A percentile compares a stretch with the other conserved stretches of the same genome.
These are phyloP conservation scores for Drosophila setifemur DNA, from an alignment of 1,140 invertebrate species.

Conservation along the genomic window DNA sequence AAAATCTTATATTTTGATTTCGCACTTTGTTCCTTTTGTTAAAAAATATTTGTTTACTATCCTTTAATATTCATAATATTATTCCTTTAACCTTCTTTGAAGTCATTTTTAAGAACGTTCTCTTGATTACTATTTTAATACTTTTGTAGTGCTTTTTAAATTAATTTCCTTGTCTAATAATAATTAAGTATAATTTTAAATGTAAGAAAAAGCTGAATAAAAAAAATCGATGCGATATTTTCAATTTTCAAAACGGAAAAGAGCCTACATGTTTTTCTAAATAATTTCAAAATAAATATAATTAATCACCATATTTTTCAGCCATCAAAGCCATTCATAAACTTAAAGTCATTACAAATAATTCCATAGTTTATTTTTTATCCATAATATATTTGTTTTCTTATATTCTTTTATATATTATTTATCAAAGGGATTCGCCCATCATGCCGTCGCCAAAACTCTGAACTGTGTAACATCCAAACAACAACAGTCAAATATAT, in stretches of 20 bases:
- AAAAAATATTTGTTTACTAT: background rate
- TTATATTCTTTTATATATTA: slow-evolving; percentile 69
- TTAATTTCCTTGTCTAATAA: slow-evolving; percentile 9
- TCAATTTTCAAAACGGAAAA: slow-evolving; percentile 47
- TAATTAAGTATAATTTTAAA: slow-evolving; percentile 25
- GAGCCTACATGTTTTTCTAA: slow-evolving; percentile 12
- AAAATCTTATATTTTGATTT: too few species aligned
- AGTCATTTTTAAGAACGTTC: too few species aligned
- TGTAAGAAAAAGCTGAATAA: slow-evolving; percentile 51
- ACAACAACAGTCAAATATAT: slow-evolving; percentile 35
- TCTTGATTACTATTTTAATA: background rate
- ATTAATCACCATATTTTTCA: slow-evolving; percentile 18
- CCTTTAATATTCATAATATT: background rate
- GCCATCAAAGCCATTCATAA: slow-evolving; percentile 14
- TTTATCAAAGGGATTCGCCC: slow-evolving; percentile 74
- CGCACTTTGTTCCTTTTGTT: slow-evolving; percentile 16
- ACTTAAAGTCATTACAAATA: slow-evolving; percentile 37
- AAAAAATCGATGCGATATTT: slow-evolving; percentile 56
- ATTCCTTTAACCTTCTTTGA: slow-evolving; percentile 11
- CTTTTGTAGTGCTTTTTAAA: slow-evolving; percentile 10
- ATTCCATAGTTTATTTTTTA: slow-evolving; percentile 50
- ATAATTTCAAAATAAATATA: slow-evolving; percentile 6
- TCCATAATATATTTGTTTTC: slow-evolving; percentile 65
- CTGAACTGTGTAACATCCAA: slow-evolving; percentile 69
- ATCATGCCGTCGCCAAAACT: slow-evolving; percentile 80